Percentiles rank a stretch among this genome's conserved stretches.
These are phyloP conservation scores for Muraenolepis orangiensis DNA, from an alignment of 2,797 vertebrate species.

Conservation along the genomic window DNA sequence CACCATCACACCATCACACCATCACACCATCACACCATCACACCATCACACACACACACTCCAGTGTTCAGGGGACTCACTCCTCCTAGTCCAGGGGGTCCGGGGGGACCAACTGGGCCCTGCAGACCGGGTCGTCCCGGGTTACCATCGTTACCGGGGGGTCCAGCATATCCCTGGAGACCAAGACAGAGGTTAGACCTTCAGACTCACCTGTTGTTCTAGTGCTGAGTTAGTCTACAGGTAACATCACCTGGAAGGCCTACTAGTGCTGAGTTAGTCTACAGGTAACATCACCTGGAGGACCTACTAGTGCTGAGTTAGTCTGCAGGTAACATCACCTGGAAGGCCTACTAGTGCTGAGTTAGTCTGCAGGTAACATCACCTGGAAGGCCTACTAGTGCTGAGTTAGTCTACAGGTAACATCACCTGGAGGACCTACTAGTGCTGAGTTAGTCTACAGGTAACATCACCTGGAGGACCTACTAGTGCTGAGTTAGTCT, in stretches of 20 bases:
- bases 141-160: conserved; percentile 86
- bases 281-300: too few species aligned
- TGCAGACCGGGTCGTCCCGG: conserved; percentile 83
- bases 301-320: too few species aligned
- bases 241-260: too few species aligned
- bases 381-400: not conserved
- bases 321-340: not conserved
- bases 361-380: not conserved
- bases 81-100: conserved; percentile 91
- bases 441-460: not conserved
- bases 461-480: not conserved
- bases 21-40: too few species aligned
- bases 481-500: not conserved
- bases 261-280: too few species aligned
- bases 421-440: too few species aligned
- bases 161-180: conserved; percentile 80
- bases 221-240: too few species aligned
- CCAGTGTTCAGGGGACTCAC: conserved; percentile 80
- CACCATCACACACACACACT: not conserved
- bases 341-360: not conserved
- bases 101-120: conserved; percentile 87
- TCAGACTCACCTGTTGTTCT: too few species aligned
- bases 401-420: not conserved
- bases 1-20: not conserved
- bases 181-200: conserved; percentile 3